Evolutionary conservation across 2,797 vertebrate genomes (phyloP).

Genomic region (Ciconia nigra): DNA sequence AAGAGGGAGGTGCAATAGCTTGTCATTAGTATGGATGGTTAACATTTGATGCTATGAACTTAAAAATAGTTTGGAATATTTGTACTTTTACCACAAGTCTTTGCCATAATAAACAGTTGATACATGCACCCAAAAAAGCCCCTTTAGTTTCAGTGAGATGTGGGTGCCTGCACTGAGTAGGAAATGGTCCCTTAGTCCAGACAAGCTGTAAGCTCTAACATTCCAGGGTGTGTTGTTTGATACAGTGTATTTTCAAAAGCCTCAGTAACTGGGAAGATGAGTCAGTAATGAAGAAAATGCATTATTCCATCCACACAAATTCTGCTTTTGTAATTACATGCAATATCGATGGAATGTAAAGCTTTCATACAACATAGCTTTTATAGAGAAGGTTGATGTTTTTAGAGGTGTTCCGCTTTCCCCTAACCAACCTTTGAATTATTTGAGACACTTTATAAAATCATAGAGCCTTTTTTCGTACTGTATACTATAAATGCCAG

Average conservation of each 20-base stretch:
- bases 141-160: neutral
- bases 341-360: neutral
- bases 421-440: slow-evolving; percentile 11
- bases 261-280: neutral
- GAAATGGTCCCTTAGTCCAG: neutral
- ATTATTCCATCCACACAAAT: neutral
- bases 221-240: neutral
- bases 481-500: slow-evolving; percentile 31
- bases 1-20: neutral
- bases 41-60: neutral
- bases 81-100: neutral
- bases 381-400: neutral
- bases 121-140: neutral
- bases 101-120: neutral
- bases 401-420: neutral
- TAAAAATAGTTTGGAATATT: neutral
- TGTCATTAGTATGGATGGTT: neutral
- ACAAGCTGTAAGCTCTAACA: neutral
- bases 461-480: neutral
- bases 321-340: neutral
- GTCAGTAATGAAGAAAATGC: neutral
- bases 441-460: slow-evolving; percentile 22
- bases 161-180: neutral
- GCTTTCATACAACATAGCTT: neutral
- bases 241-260: neutral